Evolutionary conservation across 1,140 invertebrate species (phyloP).

Genomic region (Heliconius nattereri): DNA sequence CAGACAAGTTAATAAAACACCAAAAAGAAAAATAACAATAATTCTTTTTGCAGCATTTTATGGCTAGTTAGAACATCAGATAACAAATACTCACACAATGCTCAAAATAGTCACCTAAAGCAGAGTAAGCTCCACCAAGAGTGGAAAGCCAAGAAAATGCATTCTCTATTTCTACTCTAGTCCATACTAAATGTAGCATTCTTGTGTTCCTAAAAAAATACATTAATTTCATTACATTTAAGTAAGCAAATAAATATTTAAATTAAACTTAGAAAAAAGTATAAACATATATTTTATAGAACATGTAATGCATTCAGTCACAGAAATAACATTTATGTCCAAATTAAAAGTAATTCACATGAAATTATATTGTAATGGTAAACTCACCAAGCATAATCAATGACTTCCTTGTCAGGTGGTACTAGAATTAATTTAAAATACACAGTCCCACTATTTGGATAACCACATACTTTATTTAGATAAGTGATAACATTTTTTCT

Average conservation of each 20-base stretch:
- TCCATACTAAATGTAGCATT: slow-evolving; percentile 81
- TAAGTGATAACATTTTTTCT: slow-evolving; percentile 58
- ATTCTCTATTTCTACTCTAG: slow-evolving; percentile 88
- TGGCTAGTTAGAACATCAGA: neutral
- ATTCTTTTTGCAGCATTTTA: neutral
- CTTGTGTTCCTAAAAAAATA: slow-evolving; percentile 72
- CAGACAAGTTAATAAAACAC: neutral
- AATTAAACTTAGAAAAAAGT: neutral
- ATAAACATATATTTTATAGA: neutral
- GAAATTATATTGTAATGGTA: neutral
- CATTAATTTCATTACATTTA: slow-evolving; percentile 11
- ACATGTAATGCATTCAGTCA: neutral
- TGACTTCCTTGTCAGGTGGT: slow-evolving; percentile 82
- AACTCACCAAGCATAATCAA: slow-evolving; percentile 86
- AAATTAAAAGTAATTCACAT: neutral
- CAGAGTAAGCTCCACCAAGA: slow-evolving; percentile 95
- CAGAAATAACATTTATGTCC: neutral
- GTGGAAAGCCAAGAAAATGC: slow-evolving; percentile 97
- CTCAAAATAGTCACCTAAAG: slow-evolving; percentile 91
- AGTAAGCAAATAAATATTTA: slow-evolving; percentile 13
- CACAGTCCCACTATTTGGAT: slow-evolving; percentile 49
- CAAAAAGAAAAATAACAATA: neutral
- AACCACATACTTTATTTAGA: slow-evolving; percentile 50
- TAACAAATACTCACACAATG: slow-evolving; percentile 86
- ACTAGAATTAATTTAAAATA: slow-evolving; percentile 73